These are phyloP conservation scores for Stenurella melanura DNA, from an alignment of 2,888 invertebrate genomes.

Conservation along the genomic window DNA sequence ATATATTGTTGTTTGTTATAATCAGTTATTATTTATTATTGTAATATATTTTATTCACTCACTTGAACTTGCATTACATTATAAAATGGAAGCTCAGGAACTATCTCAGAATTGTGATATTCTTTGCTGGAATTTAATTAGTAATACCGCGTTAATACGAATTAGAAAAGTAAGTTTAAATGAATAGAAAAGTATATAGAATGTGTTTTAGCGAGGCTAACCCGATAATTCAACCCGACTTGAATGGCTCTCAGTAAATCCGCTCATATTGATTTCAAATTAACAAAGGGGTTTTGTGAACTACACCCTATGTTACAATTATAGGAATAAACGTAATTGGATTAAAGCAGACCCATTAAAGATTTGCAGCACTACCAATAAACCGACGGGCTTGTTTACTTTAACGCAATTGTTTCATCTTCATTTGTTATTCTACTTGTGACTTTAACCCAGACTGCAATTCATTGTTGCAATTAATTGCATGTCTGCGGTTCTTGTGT, in stretches of 20 bases:
- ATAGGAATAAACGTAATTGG: conserved; percentile 36
- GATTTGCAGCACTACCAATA: conserved; percentile 24
- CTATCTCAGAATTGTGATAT: no score
- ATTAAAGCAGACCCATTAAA: conserved; percentile 24
- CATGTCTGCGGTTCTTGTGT: background rate
- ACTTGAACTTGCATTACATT: no score
- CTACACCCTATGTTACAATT: conserved; percentile 29
- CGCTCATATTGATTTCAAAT: conserved; percentile 34
- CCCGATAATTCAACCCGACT: conserved; percentile 9
- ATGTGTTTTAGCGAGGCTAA: background rate
- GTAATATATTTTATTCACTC: no score
- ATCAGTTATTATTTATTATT: no score
- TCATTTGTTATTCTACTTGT: conserved; percentile 24
- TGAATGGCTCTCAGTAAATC: conserved; percentile 16
- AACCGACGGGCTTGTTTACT: conserved; percentile 29
- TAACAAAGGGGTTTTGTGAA: conserved; percentile 20
- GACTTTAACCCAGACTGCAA: background rate
- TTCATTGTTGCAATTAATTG: background rate
- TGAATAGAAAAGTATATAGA: no score
- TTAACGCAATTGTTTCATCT: conserved; percentile 22
- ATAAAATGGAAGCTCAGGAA: no score
- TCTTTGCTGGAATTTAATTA: no score
- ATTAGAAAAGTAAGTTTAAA: background rate
- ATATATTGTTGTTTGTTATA: no score
- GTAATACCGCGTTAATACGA: no score